Base-by-base conservation (phyloP, 2,113 vertebrate species). In the Oncorhynchus masou region DNA sequence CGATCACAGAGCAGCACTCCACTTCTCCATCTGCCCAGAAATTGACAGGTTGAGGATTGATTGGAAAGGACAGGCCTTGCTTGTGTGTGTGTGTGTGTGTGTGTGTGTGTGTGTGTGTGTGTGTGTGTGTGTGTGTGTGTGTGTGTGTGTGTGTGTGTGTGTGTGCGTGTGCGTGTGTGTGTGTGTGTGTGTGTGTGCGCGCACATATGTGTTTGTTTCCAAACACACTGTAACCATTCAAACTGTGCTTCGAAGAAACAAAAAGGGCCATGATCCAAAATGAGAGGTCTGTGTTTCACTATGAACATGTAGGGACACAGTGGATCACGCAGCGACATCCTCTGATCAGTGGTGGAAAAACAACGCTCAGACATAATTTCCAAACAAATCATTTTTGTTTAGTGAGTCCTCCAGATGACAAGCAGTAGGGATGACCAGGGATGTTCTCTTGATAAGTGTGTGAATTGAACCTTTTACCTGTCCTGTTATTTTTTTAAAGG, bases 41-140 rank as follows among this genome's bases (percentile, higher is more conserved):
- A 82, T 86, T 83, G 84, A 86, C 60, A 74, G 71, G 74, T 69
- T 81, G 74, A 71, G 83, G 89, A 90, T 88, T 83, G 88, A 91
- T 90, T 29, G 65, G 8, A 64, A 25, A 25, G n/a, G 22, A 25
- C 22, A 25, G 64, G 9, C 39, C 39, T 45, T 45, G 39, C 39
- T 1, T 48, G 11, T 65, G 31, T 74, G 76, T 71, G 49, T 73
- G 64, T 76, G 70, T 78, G 81, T 64, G 20, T 48, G 31, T 73
- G 76, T 71, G 49, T 68, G 64, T 78, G 70, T 78, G 81, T 48
- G 20, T 48, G 31, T 74, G 76, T 70, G 49, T 68, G 64, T 78
- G 70, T 78, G 80, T 31, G 29, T 65, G 62, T 27, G 86, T 78
- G 70, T 78, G 81, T 78, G 79, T 74, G 82, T 78, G 70, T 78